Conservation (phyloP, 2,797 vertebrate species). For the Macropus fuliginosus region DNA sequence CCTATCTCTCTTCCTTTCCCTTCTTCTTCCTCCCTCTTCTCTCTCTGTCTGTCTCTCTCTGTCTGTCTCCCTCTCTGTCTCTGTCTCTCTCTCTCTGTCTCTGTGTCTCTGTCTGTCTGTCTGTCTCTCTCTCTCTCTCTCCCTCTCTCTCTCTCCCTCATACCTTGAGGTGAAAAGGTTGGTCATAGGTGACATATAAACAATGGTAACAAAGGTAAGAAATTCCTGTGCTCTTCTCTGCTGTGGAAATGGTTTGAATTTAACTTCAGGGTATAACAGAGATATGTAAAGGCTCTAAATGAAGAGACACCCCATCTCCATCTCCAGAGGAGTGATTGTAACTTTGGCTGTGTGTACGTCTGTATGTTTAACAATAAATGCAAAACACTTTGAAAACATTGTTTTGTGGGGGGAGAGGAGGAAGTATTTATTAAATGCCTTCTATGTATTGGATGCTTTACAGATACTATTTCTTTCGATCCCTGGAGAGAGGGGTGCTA, state of each 20-base stretch:
- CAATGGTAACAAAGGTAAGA: not conserved
- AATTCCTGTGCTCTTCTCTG: not conserved
- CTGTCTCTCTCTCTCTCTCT: too few relatives aligned
- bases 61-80: too few relatives aligned
- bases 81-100: too few relatives aligned
- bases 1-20: too few relatives aligned
- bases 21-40: too few relatives aligned
- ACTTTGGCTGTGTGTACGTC: not conserved
- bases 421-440: not conserved
- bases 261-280: not conserved
- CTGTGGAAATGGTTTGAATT: not conserved
- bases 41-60: too few relatives aligned
- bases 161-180: too few relatives aligned
- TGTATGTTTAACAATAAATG: not conserved
- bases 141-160: too few relatives aligned
- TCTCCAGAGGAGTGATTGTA: not conserved
- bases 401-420: not conserved
- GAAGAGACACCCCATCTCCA: not conserved
- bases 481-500: not conserved
- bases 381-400: not conserved
- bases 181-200: too few relatives aligned
- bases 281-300: not conserved
- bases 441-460: not conserved
- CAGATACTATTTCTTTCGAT: not conserved
- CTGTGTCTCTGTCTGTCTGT: too few relatives aligned